Base-by-base conservation (phyloP, 2,888 invertebrate genomes). In the Hypercompe scribonia region DNA sequence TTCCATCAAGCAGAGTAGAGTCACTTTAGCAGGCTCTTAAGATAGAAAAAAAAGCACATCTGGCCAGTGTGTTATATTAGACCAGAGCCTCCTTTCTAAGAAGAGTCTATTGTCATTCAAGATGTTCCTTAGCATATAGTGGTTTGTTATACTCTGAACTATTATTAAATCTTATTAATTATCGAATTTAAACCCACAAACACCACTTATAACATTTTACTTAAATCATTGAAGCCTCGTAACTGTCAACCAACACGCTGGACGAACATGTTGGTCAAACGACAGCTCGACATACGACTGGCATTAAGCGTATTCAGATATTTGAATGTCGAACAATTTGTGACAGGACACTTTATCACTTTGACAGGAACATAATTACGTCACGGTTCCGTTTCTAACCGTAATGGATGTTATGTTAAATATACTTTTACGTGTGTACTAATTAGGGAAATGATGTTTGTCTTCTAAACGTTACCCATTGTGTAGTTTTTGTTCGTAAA, bases 251-350 rank as follows among this genome's bases (percentile, higher is more conserved):
- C 24, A 63, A 46, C 70, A 70, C 34, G 64, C 39, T 70, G 33
- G 63, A 31, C 33, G 64, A 64, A 63, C 64, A 46, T 64, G 64
- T 64, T 70, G 70, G 70, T 18, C 33, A n/a, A 46, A 15, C 18
- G 70, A 64, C 42, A 42, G 18, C 24, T 31, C 34, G 34, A 63
- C 63, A 70, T 21, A 46, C n/a, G 31, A 33, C 21, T 70, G 63
- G 39, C 68, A 58, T 61, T 31, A 69, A 39, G 61, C 69, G 28
- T 39, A 28, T 61, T 69, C 42, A 61, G 46, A 42, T 63, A 63
- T 70, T 42, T 42, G 69, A 33, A 63, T 42, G 73, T 65, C 64
- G 31, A 68, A 24, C 71, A 31, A 80, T 80, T 80, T 78, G 71
- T 76, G 50, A 70, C 73, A 46, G 50, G 28, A 34, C 36, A 65